phyloP scores from a whole-genome alignment of 2,113 vertebrate species.

The Anseranas semipalmata region DNA sequence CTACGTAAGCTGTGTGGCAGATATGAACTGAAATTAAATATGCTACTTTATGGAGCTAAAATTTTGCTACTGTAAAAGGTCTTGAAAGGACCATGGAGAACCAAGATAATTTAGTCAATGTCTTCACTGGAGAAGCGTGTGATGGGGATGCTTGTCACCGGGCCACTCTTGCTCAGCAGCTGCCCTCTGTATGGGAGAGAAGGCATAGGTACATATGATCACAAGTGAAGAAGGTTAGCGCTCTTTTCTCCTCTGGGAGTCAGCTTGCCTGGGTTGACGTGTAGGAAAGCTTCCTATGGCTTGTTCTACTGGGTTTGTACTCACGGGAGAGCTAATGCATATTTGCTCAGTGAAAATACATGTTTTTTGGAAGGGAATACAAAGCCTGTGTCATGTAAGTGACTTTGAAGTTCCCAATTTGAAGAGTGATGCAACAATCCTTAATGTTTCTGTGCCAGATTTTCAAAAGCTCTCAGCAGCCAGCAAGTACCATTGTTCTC shows the following conservation, averaged over 20 bases:
- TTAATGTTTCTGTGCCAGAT: not conserved
- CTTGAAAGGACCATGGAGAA: not conserved
- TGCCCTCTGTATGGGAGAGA: not conserved
- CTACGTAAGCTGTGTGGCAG: not conserved
- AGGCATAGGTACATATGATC: accelerated
- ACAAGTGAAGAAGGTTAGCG: not conserved
- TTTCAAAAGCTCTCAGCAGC: not conserved
- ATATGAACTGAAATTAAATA: not conserved
- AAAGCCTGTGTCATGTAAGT: not conserved
- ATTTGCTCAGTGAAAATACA: not conserved
- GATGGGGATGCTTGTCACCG: not conserved
- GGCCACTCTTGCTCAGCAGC: not conserved
- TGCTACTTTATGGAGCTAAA: not conserved
- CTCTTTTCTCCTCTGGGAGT: not conserved
- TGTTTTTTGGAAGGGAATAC: not conserved
- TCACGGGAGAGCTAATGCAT: not conserved
- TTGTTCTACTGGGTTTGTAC: not conserved
- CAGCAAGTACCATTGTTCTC: not conserved
- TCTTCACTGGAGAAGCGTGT: not conserved
- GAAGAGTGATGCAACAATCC: not conserved
- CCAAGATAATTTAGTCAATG: not conserved
- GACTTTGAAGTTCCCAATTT: not conserved
- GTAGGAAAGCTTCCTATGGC: not conserved
- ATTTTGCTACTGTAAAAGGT: not conserved
- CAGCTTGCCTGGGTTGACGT: not conserved